Evolutionary conservation across 2,888 invertebrate genomes (phyloP).

Genomic region (Isoperla grammatica): DNA sequence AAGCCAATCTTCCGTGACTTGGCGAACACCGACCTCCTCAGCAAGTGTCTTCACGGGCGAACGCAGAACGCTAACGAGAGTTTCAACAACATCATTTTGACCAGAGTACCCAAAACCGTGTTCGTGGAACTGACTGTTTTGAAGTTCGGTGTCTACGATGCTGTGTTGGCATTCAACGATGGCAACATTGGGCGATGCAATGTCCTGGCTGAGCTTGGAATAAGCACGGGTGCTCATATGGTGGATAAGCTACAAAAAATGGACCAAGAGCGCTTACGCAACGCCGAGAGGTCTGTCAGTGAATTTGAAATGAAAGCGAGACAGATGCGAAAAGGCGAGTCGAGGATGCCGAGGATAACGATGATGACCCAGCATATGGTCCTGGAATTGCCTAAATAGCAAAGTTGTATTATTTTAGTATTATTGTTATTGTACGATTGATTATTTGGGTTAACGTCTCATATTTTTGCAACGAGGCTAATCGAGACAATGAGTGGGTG

Average conservation of each 20-base stretch:
- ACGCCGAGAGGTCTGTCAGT: background rate
- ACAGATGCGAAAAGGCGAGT: background rate
- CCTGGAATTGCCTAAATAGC: too few species aligned
- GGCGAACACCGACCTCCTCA: too few species aligned
- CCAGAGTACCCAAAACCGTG: background rate
- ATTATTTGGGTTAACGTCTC: too few species aligned
- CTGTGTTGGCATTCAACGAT: background rate
- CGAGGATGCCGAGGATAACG: background rate
- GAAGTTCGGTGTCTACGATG: conserved; percentile 15
- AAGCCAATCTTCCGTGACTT: conserved; percentile 14
- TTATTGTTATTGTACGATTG: too few species aligned
- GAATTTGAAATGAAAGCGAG: background rate
- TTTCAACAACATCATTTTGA: too few species aligned
- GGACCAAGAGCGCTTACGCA: background rate
- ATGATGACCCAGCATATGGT: background rate
- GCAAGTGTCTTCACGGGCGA: background rate
- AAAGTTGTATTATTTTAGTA: too few species aligned
- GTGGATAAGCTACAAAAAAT: background rate
- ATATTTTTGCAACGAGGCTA: too few species aligned
- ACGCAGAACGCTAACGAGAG: background rate
- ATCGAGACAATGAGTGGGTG: too few species aligned
- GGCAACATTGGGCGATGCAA: background rate
- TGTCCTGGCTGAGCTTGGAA: background rate
- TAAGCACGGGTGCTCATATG: background rate
- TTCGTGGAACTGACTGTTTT: background rate